Evolutionary conservation across 2,113 vertebrate species (phyloP), one percentile per base, ranked within the genome.

Genomic region (Podarcis raffonei): DNA sequence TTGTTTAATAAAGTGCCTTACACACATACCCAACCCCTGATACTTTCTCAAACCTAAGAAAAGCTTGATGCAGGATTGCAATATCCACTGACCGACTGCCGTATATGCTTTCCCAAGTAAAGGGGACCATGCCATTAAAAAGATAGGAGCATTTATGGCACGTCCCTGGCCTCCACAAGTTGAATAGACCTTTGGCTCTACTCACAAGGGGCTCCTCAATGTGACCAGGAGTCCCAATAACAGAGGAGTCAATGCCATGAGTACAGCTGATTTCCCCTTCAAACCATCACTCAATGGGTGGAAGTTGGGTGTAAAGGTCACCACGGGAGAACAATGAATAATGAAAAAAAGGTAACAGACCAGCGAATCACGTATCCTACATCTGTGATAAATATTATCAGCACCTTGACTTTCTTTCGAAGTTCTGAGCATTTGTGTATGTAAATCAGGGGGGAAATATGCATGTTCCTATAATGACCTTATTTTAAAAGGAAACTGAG

Each of bases 381-480:
- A 13, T 25, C 27, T 32, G 53, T 83, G 1, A 12, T 4, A 92
- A 90, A 89, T 68, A 0, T 66, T 79, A 87, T 88, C 89, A 48
- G 68, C 74, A 83, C 25, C 27, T 62, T 81, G 2, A 48, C 65
- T 87, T 81, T 4, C 88, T 83, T 32, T n/a, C 1, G 18, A 86
- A 81, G 42, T 0, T 22, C 69, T 80, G n/a, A 23, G 4, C 30
- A 2, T 23, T 89, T 48, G 20, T 62, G 16, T 12, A 0, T 62
- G 0, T 30, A 22, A 23, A 0, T 2, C 0, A 77, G 1, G 76
- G 83, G 0, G 8, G n/a, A 6, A 83, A 90, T 89, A 81, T 76
- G 18, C 79, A 89, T 83, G n/a, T 9, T 39, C 25, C 2, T 6
- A 68, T 0, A 86, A 42, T 84, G 30, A 42, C 20, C 1, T 0